A percentile compares a stretch with the other conserved stretches of the same genome.
These are phyloP conservation scores for Ateles fusciceps DNA, from an alignment of 2,797 vertebrate genomes.

Conservation along the genomic window DNA sequence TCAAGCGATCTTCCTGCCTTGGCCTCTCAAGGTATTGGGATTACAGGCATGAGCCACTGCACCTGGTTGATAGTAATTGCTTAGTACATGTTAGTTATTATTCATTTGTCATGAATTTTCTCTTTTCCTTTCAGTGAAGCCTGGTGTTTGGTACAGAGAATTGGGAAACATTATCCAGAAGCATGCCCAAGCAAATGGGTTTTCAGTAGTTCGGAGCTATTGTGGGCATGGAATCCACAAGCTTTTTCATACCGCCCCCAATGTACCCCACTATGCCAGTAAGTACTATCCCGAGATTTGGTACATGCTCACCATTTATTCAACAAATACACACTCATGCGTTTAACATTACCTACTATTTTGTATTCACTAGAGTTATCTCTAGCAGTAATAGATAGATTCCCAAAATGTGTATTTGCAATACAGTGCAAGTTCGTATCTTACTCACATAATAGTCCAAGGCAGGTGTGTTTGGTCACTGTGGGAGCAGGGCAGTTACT, in stretches of 20 bases:
- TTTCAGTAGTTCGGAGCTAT: conserved; percentile 99
- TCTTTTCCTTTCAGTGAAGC: conserved; percentile 90
- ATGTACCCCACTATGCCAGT: conserved; percentile 99
- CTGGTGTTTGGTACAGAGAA: conserved; percentile 96
- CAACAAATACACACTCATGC: neutral
- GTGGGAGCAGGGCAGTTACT: neutral
- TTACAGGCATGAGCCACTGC: neutral
- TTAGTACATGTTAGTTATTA: neutral
- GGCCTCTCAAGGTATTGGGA: neutral
- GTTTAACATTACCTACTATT: neutral
- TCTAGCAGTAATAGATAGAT: neutral
- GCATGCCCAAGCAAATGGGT: conserved; percentile 96
- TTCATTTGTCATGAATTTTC: conserved; percentile 11
- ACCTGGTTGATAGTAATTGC: neutral
- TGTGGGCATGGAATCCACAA: conserved; percentile 99
- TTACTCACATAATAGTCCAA: neutral
- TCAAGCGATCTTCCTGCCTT: neutral
- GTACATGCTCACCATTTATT: neutral
- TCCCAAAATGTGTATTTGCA: neutral
- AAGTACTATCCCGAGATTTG: conserved; percentile 80
- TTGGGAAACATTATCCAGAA: conserved; percentile 99
- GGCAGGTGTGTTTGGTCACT: neutral
- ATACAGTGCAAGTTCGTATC: neutral
- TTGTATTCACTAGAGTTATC: neutral
- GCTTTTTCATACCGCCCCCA: conserved; percentile 98